A percentile compares a stretch with the other conserved stretches of the same genome.
phyloP scores from a whole-genome alignment of 1,140 invertebrate genomes.

The Brachionus plicatilis region DNA sequence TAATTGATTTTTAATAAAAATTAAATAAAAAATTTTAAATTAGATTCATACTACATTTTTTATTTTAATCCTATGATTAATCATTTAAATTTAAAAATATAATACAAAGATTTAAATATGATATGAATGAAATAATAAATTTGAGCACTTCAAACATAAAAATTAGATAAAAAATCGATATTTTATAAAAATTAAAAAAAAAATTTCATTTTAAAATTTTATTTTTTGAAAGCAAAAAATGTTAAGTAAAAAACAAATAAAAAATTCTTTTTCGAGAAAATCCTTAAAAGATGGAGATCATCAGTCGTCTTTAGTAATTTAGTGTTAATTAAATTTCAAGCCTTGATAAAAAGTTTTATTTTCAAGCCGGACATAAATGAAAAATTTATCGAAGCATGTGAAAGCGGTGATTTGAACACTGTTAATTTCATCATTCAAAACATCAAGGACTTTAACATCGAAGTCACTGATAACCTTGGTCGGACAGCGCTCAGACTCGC shows the following conservation, averaged over 20 bases:
- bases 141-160: no score
- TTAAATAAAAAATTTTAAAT: no score
- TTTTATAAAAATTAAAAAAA: background rate
- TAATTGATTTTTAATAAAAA: no score
- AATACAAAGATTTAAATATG: no score
- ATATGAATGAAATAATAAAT: no score
- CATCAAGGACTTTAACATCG: conserved; percentile 47
- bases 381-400: conserved; percentile 38
- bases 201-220: background rate
- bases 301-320: background rate
- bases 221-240: background rate
- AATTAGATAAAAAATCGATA: background rate
- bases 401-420: conserved; percentile 41
- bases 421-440: conserved; percentile 48
- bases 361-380: conserved; percentile 35
- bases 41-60: no score
- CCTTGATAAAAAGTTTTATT: background rate
- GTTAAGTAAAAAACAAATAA: conserved; percentile 29
- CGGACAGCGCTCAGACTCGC: conserved; percentile 49
- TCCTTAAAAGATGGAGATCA: background rate
- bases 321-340: background rate
- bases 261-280: conserved; percentile 27
- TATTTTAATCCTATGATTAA: no score
- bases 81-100: no score
- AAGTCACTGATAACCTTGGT: conserved; percentile 49